Percentiles rank a stretch among this genome's conserved stretches.
These are phyloP conservation scores for Noctua janthina DNA, from an alignment of 2,888 invertebrate genomes.

Conservation along the genomic window DNA sequence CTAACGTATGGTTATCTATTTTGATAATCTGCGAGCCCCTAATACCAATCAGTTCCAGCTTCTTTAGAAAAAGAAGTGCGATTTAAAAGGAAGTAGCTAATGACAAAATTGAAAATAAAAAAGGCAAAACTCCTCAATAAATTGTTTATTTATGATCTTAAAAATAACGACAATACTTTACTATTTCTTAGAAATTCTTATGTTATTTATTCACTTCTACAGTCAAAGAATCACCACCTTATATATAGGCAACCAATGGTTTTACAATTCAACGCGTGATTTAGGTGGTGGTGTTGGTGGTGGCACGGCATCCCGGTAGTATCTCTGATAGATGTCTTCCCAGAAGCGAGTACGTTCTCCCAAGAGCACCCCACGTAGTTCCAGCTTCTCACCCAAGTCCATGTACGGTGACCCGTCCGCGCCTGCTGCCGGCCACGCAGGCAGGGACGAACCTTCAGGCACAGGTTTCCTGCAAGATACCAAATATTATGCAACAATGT, in stretches of 20 bases:
- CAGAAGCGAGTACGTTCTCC: slow-evolving; percentile 66
- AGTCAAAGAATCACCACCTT: not conserved
- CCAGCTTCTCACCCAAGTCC: slow-evolving; percentile 63
- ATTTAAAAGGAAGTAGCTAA: no score
- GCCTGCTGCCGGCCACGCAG: slow-evolving; percentile 68
- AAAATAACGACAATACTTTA: not conserved
- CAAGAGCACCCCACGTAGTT: slow-evolving; percentile 61
- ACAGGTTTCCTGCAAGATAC: slow-evolving; percentile 70
- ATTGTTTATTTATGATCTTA: not conserved
- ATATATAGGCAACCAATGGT: not conserved
- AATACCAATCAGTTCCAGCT: not conserved
- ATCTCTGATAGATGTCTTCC: slow-evolving; percentile 67
- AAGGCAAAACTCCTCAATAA: not conserved
- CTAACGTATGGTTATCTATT: not conserved
- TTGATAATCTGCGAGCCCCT: not conserved
- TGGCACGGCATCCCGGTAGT: slow-evolving; percentile 57
- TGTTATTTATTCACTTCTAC: not conserved
- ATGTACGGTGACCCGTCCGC: slow-evolving; percentile 66
- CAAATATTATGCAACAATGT: not conserved
- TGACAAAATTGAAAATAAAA: no score
- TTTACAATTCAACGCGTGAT: not conserved
- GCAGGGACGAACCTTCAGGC: slow-evolving; percentile 64
- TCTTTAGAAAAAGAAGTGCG: not conserved
- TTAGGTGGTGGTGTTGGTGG: slow-evolving; percentile 25
- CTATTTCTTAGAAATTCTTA: not conserved